phyloP scores from a whole-genome alignment of 2,888 invertebrate species.

The Tachystola acroxantha region DNA sequence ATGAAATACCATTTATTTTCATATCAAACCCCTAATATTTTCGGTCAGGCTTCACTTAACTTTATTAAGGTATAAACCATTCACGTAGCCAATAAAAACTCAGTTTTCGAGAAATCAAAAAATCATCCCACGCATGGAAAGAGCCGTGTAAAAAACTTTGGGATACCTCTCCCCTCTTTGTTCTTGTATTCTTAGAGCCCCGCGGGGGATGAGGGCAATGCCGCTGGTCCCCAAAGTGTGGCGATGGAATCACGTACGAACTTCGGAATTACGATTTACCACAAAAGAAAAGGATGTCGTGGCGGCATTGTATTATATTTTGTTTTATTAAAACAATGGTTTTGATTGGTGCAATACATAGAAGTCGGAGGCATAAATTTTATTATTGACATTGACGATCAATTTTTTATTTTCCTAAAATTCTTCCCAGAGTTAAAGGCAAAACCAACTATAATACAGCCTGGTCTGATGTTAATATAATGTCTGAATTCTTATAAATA shows the following conservation, averaged over 20 bases:
- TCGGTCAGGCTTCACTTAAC: neutral
- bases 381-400: too few relatives aligned
- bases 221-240: conserved; percentile 6
- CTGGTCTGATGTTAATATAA: too few relatives aligned
- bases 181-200: neutral
- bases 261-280: conserved; percentile 30
- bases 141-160: neutral
- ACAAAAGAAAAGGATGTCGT: conserved; percentile 41
- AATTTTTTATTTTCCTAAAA: too few relatives aligned
- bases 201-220: neutral
- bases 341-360: conserved; percentile 24
- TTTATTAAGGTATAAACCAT: neutral
- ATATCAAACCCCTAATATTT: neutral
- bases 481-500: too few relatives aligned
- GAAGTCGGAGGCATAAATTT: conserved; percentile 18
- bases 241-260: conserved; percentile 31
- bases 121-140: conserved; percentile 45
- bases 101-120: conserved; percentile 38
- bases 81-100: conserved; percentile 16
- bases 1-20: too few relatives aligned
- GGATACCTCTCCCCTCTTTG: too few relatives aligned
- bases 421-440: too few relatives aligned
- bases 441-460: too few relatives aligned
- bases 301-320: conserved; percentile 49
- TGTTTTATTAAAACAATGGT: conserved; percentile 55